These are phyloP conservation scores for Microtus ochrogaster DNA, from an alignment of 2,113 vertebrate species.

Conservation along the genomic window DNA sequence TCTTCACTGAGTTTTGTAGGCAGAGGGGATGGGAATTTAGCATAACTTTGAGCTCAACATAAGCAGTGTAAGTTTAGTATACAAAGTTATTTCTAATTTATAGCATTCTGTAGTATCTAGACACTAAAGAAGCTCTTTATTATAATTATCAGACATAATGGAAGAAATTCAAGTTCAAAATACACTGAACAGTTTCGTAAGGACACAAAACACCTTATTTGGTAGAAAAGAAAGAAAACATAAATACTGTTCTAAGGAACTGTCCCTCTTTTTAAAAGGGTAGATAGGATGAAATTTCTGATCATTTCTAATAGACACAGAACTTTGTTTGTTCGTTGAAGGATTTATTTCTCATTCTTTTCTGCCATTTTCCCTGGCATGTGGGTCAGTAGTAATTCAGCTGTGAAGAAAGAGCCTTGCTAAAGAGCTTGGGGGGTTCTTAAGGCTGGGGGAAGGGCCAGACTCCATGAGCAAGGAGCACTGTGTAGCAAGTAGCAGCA, in stretches of 20 bases:
- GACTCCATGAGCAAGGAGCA: neutral
- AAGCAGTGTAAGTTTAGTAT: neutral
- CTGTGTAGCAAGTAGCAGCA: neutral
- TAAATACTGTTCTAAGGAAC: neutral
- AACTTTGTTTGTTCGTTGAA: neutral
- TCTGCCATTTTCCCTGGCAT: neutral
- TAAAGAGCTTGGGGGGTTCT: neutral
- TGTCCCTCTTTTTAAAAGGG: neutral
- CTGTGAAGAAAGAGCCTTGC: neutral
- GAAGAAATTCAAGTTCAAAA: constrained; percentile 14
- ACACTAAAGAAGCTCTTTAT: neutral
- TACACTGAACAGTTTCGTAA: constrained; percentile 21
- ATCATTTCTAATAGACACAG: neutral
- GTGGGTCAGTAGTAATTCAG: neutral
- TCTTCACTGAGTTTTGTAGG: neutral
- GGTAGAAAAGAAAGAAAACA: neutral
- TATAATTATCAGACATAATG: neutral
- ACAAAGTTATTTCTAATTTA: neutral
- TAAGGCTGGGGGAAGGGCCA: neutral
- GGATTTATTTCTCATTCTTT: neutral
- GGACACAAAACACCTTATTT: neutral
- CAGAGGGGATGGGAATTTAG: neutral
- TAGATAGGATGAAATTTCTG: neutral
- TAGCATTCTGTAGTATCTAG: neutral
- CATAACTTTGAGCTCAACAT: neutral